Evolutionary conservation across 2,113 vertebrate genomes (phyloP).

Genomic region (Antennarius striatus): DNA sequence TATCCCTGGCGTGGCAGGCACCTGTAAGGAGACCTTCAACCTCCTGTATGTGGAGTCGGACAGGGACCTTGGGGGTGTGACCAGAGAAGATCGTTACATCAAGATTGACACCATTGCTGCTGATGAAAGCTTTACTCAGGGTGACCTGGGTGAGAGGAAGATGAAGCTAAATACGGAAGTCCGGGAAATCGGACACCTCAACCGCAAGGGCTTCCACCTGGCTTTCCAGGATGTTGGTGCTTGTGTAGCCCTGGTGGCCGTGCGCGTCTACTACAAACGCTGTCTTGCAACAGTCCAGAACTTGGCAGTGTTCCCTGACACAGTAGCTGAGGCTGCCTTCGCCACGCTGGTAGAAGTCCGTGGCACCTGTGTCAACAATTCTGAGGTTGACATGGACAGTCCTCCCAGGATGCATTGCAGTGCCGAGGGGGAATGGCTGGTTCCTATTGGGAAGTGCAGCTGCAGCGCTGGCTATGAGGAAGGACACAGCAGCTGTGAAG

Average conservation of each 20-base stretch:
- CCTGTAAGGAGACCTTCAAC: constrained; percentile 98
- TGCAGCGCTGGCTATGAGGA: constrained; percentile 96
- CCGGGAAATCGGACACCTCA: constrained; percentile 93
- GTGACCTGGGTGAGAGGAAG: constrained; percentile 93
- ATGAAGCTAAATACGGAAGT: constrained; percentile 99
- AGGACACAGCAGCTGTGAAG: constrained; percentile 91
- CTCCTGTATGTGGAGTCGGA: constrained; percentile 91
- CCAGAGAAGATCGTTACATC: constrained; percentile 83
- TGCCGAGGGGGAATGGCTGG: constrained; percentile 95
- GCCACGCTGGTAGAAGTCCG: constrained; percentile 93
- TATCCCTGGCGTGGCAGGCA: constrained; percentile 91
- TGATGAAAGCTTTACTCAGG: constrained; percentile 97
- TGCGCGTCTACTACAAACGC: constrained; percentile 95
- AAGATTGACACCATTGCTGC: constrained; percentile 97
- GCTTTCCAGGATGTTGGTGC: constrained; percentile 97
- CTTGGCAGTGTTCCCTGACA: constrained; percentile 91
- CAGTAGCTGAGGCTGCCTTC: constrained; percentile 89
- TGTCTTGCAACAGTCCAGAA: constrained; percentile 89
- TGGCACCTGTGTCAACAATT: constrained; percentile 90
- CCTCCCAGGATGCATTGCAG: constrained; percentile 97
- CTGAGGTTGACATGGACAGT: constrained; percentile 87
- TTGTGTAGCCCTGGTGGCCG: constrained; percentile 93
- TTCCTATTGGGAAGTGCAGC: constrained; percentile 93
- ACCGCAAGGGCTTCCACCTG: constrained; percentile 91
- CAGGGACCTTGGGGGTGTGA: constrained; percentile 80